Evolutionary conservation across 2,113 vertebrate genomes (phyloP), one percentile per base, ranked within the genome.

Genomic region (Cathartes aura): DNA sequence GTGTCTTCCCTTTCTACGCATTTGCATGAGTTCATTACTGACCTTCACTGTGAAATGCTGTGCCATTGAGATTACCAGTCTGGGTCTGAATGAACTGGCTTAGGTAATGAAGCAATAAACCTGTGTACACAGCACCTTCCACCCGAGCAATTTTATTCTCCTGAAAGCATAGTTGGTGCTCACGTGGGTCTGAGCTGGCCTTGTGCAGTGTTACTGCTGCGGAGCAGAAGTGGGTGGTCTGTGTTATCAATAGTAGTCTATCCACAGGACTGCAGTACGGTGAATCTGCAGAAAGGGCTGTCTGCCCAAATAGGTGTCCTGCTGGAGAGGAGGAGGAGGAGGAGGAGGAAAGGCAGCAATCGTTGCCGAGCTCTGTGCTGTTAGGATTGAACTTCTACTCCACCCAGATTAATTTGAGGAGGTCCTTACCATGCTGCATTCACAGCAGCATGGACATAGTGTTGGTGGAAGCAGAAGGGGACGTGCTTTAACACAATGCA

Each of bases 181-280:
- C 42, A 10, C 1, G 11, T 59, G 82, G 48, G 47, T 42, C n/a
- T 7, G 73, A 74, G 74, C 63, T 71, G 68, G 22, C 66, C 83
- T 59, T 1, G 13, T 4, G 36, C 53, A 16, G 26, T 11, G 43
- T 32, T 29, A 5, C n/a, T 0, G 24, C 62, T 53, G 42, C 2
- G 7, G 15, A 71, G 75, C 59, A 50, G 71, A 16, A n/a, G 38
- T 3, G 42, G 66, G 83, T 67, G 59, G n/a, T 29, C 59, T 52
- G 36, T 17, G 21, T 23, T 70, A 2, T 3, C 43, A 8, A 3
- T 2, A 38, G 27, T 7, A 2, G 34, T 8, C 27, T 34, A 5
- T 29, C 32, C 60, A 3, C 40, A 18, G 78, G 56, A 15, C 55
- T 23, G 67, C 36, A 16, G 38, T 8, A 18, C 2, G 1, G 32